Conservation (phyloP, 2,113 vertebrate species). For the Gnathonemus echidnorhynchus region DNA sequence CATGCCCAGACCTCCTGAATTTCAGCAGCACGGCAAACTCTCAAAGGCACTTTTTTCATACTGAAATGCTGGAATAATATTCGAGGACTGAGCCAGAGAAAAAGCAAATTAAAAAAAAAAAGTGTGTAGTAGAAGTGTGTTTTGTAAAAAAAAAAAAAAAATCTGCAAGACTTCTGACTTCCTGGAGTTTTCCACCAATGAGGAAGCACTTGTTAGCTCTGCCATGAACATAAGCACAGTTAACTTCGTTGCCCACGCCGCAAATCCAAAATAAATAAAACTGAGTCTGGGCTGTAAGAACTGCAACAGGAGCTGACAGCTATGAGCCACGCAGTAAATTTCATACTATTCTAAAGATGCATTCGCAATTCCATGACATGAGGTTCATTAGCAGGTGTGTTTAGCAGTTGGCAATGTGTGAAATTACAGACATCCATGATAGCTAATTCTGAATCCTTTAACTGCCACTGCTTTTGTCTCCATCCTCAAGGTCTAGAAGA, state of each 20-base stretch:
- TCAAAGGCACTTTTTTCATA: not conserved
- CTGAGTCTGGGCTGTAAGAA: not conserved
- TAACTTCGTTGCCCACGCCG: not conserved
- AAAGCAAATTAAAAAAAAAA: not conserved
- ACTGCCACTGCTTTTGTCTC: not conserved
- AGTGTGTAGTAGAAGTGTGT: too few species aligned
- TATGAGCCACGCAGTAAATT: not conserved
- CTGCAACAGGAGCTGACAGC: not conserved
- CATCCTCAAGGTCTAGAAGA: not conserved
- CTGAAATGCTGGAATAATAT: not conserved
- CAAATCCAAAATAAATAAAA: not conserved
- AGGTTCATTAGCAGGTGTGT: not conserved
- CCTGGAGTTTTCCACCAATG: not conserved
- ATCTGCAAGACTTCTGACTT: not conserved
- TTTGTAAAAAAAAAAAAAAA: not conserved
- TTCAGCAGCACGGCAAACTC: not conserved
- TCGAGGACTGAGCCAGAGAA: not conserved
- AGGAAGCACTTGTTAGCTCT: not conserved
- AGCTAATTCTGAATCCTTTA: not conserved
- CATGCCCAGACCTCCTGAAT: not conserved
- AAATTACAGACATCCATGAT: not conserved
- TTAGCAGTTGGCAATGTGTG: not conserved
- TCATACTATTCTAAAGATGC: not conserved
- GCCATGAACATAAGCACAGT: not conserved
- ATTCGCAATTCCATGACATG: not conserved